Conservation (phyloP, 2,113 vertebrate genomes). For the Miniopterus natalensis region DNA sequence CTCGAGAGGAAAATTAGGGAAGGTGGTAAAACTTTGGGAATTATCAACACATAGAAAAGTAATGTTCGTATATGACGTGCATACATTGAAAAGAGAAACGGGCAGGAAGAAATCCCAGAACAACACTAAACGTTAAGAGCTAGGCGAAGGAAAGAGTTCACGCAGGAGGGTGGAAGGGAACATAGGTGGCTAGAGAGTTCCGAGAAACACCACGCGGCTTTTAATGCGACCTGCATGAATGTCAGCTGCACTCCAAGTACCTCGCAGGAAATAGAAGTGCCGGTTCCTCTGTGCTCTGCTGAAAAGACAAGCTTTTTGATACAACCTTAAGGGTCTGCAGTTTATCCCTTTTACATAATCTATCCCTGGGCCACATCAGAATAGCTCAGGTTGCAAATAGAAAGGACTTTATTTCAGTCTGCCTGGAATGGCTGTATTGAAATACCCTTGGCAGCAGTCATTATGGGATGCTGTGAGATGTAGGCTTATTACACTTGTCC, state of each 20-base stretch:
- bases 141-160: background rate
- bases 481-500: constrained; percentile 56
- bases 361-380: constrained; percentile 53
- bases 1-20: background rate
- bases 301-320: constrained; percentile 67
- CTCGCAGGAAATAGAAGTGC: constrained; percentile 47
- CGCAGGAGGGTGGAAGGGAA: constrained; percentile 56
- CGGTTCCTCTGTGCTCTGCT: constrained; percentile 47
- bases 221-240: constrained; percentile 44
- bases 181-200: constrained; percentile 68
- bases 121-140: constrained; percentile 35
- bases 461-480: constrained; percentile 26
- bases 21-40: background rate
- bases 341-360: constrained; percentile 72
- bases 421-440: constrained; percentile 61
- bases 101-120: constrained; percentile 31
- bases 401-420: constrained; percentile 57
- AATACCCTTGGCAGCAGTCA: constrained; percentile 60
- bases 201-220: constrained; percentile 51
- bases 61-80: background rate
- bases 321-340: constrained; percentile 63
- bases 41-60: background rate
- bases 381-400: constrained; percentile 73
- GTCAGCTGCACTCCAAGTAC: constrained; percentile 58
- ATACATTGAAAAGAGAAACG: constrained; percentile 12